Conservation (phyloP, 2,797 vertebrate genomes). For the Pelobates cultripes region DNA sequence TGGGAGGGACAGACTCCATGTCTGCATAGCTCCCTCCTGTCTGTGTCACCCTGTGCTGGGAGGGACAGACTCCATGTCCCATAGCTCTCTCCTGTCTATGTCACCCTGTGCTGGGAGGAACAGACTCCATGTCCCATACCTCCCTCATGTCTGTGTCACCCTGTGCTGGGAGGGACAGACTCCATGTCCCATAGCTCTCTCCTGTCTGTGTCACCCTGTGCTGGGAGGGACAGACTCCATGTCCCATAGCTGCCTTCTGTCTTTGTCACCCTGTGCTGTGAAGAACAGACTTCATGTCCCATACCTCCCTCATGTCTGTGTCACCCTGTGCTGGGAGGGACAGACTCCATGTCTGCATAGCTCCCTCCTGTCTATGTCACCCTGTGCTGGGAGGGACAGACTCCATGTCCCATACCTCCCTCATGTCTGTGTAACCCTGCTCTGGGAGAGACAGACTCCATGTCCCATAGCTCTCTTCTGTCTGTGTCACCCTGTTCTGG, state of each 20-base stretch:
- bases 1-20: no score
- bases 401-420: constrained; percentile 3
- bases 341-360: constrained; percentile 4
- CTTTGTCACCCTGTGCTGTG: constrained; percentile 5
- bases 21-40: no score
- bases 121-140: not conserved
- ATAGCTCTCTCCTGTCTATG: no score
- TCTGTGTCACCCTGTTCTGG: not conserved
- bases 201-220: not conserved
- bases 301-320: constrained; percentile 15
- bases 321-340: constrained; percentile 17
- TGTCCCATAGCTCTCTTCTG: not conserved
- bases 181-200: constrained; percentile 11
- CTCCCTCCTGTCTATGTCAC: constrained; percentile 29
- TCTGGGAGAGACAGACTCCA: not conserved
- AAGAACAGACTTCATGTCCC: not conserved
- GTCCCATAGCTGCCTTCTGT: not conserved
- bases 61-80: no score
- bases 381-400: constrained; percentile 10
- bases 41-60: no score
- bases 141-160: not conserved
- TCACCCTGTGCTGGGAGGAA: not conserved
- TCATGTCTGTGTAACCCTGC: not conserved
- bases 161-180: not conserved
- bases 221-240: not conserved